A percentile compares a stretch with the other conserved stretches of the same genome.
phyloP scores from a whole-genome alignment of 2,888 invertebrate species.

The Ormyrus nitidulus region DNA sequence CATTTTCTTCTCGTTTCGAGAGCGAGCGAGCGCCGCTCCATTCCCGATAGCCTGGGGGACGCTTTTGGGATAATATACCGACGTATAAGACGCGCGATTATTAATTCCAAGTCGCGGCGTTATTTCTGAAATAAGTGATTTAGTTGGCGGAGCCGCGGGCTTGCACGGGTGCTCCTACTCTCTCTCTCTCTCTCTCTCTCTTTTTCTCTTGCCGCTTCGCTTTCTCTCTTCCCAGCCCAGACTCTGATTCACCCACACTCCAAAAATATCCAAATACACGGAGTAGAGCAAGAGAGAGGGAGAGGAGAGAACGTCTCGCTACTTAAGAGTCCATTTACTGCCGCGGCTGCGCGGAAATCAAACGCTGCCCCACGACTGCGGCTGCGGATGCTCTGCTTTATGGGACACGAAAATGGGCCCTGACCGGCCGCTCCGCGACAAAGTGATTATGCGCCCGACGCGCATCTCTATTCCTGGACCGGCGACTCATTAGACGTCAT shows the following conservation, averaged over 20 bases:
- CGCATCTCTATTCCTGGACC: slow-evolving; percentile 46
- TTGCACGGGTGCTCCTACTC: neutral
- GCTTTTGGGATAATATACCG: slow-evolving; percentile 54
- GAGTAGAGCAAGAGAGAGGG: neutral
- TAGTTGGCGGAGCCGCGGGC: slow-evolving; percentile 63
- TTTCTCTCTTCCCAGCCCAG: neutral
- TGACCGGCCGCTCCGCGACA: slow-evolving; percentile 20
- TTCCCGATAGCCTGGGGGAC: slow-evolving; percentile 25
- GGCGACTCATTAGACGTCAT: slow-evolving; percentile 51
- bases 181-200: slow-evolving; percentile 2
- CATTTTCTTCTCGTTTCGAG: slow-evolving; percentile 43
- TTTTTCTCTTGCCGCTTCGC: slow-evolving; percentile 9
- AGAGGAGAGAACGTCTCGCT: slow-evolving; percentile 44
- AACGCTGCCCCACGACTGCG: slow-evolving; percentile 39
- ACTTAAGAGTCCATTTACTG: slow-evolving; percentile 61
- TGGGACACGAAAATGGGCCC: slow-evolving; percentile 53
- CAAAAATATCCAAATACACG: slow-evolving; percentile 70
- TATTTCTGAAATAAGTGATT: slow-evolving; percentile 74
- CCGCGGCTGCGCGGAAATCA: slow-evolving; percentile 51
- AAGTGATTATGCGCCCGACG: slow-evolving; percentile 51
- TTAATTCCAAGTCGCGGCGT: slow-evolving; percentile 69
- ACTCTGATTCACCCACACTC: slow-evolving; percentile 73
- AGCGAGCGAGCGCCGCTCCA: neutral
- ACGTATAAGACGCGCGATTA: slow-evolving; percentile 64
- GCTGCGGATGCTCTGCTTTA: slow-evolving; percentile 43